Evolutionary conservation across 2,888 invertebrate species (phyloP).

Genomic region (Pseudanteris insignis): DNA sequence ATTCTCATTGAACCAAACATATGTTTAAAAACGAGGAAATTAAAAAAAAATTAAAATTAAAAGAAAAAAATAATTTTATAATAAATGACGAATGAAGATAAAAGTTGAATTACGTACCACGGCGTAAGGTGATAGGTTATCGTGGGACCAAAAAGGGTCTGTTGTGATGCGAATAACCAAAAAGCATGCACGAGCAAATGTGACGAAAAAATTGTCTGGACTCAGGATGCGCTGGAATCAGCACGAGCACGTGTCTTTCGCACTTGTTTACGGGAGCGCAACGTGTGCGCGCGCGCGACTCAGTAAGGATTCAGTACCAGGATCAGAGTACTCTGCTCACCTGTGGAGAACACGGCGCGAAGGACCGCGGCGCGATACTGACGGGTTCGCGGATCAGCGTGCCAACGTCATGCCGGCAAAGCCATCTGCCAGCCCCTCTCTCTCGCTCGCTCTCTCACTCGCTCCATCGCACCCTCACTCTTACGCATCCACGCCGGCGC

Average conservation of each 20-base stretch:
- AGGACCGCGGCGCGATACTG: constrained; percentile 64
- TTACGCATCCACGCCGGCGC: neutral
- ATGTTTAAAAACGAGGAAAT: too few relatives aligned
- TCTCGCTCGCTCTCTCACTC: constrained; percentile 3
- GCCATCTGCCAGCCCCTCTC: constrained; percentile 41
- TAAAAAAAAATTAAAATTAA: too few relatives aligned
- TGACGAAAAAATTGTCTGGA: constrained; percentile 4
- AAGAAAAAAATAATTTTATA: too few relatives aligned
- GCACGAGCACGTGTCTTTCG: constrained; percentile 40
- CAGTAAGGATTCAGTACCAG: constrained; percentile 4
- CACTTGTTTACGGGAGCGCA: constrained; percentile 35
- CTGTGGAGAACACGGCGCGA: constrained; percentile 55
- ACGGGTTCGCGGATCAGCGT: constrained; percentile 58
- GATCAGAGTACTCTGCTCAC: neutral
- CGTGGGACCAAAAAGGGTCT: too few relatives aligned
- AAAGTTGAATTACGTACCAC: neutral
- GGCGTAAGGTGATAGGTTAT: too few relatives aligned
- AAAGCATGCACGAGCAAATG: constrained; percentile 12
- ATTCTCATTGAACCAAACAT: too few relatives aligned
- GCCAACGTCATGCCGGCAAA: constrained; percentile 61
- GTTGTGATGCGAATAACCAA: too few relatives aligned
- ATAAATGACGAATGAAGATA: too few relatives aligned
- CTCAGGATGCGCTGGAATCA: constrained; percentile 13
- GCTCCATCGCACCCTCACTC: neutral
- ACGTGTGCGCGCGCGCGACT: constrained; percentile 21